A percentile compares a stretch with the other conserved stretches of the same genome.
Conservation (phyloP, 2,888 invertebrate genomes). For the Lepidocyrtoides sp. region DNA sequence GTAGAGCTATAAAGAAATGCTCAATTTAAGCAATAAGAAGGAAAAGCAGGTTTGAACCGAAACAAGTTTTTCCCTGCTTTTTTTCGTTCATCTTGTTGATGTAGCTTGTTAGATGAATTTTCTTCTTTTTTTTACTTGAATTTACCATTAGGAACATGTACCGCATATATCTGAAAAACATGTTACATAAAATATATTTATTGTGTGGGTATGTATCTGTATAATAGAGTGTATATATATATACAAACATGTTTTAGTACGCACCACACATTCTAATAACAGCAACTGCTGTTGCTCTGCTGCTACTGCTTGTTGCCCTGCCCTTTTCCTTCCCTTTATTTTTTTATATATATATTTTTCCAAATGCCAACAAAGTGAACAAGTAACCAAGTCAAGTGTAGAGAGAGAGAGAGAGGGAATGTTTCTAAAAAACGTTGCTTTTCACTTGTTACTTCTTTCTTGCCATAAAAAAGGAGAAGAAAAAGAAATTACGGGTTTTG, state of each 20-base stretch:
- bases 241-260: not conserved
- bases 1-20: slow-evolving; percentile 56
- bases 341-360: no score
- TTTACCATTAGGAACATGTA: not conserved
- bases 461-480: not conserved
- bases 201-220: no score
- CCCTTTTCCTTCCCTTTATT: slow-evolving; percentile 63
- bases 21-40: slow-evolving; percentile 59
- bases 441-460: slow-evolving; percentile 77
- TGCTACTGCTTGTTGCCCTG: slow-evolving; percentile 61
- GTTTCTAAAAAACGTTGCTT: slow-evolving; percentile 46
- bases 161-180: no score
- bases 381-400: slow-evolving; percentile 60
- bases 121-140: slow-evolving; percentile 30
- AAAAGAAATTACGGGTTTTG: slow-evolving; percentile 73
- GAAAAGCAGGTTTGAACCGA: no score
- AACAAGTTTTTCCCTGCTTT: slow-evolving; percentile 69
- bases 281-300: not conserved
- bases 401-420: not conserved
- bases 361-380: slow-evolving; percentile 55
- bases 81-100: slow-evolving; percentile 33
- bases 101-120: slow-evolving; percentile 55
- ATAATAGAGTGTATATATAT: not conserved
- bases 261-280: slow-evolving; percentile 22
- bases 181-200: no score